phyloP scores from a whole-genome alignment of 2,888 invertebrate genomes.

The Hemaris fuciformis region DNA sequence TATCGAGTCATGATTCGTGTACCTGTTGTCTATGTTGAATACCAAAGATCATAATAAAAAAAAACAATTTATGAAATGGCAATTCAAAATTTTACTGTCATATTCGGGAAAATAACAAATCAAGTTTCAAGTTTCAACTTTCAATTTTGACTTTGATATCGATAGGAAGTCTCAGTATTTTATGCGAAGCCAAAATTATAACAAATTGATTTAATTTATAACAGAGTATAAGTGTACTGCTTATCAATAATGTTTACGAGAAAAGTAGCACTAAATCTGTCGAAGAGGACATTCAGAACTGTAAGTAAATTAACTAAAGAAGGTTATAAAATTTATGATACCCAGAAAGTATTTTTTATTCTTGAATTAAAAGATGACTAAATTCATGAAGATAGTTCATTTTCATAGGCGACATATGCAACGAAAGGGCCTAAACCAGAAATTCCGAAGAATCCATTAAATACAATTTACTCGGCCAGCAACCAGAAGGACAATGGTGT shows the following conservation, averaged over 20 bases:
- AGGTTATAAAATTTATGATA: conserved; percentile 2
- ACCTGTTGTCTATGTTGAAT: too few species aligned
- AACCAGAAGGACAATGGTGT: conserved; percentile 87
- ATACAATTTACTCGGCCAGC: conserved; percentile 81
- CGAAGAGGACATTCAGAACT: background rate
- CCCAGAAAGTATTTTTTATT: background rate
- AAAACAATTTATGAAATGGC: background rate
- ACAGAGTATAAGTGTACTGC: background rate
- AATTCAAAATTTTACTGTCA: background rate
- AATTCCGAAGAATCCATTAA: conserved; percentile 85
- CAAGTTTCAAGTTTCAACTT: too few species aligned
- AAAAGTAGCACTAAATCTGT: background rate
- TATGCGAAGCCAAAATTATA: background rate
- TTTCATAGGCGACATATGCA: conserved; percentile 55
- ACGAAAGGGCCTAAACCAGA: conserved; percentile 72
- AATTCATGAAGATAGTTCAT: background rate
- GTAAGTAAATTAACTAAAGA: conserved; percentile 7
- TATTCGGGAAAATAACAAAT: background rate
- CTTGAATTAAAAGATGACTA: background rate
- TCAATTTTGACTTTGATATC: background rate
- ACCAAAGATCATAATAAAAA: too few species aligned
- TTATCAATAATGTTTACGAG: background rate
- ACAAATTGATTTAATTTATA: background rate
- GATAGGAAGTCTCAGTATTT: background rate
- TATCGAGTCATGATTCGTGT: background rate